These are phyloP conservation scores for Criorhina ranunculi DNA, from an alignment of 2,888 invertebrate species.

Conservation along the genomic window DNA sequence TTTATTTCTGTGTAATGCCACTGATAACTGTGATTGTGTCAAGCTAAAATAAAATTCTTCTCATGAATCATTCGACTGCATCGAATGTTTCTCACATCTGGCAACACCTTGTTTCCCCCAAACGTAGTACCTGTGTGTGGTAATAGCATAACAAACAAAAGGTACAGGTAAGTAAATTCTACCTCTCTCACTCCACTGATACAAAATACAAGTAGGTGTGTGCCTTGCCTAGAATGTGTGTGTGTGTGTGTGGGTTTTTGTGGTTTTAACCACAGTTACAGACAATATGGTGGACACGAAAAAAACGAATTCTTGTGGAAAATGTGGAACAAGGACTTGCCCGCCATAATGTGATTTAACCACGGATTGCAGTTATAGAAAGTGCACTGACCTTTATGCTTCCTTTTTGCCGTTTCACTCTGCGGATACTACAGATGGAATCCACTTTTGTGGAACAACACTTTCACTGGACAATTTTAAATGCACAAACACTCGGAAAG, in stretches of 20 bases:
- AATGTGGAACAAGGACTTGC: slow-evolving; percentile 69
- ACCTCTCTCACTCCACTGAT: slow-evolving; percentile 28
- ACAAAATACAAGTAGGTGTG: not conserved
- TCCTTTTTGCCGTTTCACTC: slow-evolving; percentile 9
- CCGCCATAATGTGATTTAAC: slow-evolving; percentile 36
- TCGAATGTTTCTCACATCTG: slow-evolving; percentile 28
- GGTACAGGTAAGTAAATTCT: slow-evolving; percentile 61
- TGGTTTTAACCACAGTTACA: slow-evolving; percentile 44
- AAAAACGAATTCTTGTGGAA: slow-evolving; percentile 19
- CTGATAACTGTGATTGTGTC: slow-evolving; percentile 13
- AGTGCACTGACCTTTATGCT: slow-evolving; percentile 66
- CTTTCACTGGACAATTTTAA: slow-evolving; percentile 61
- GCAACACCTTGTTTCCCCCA: slow-evolving; percentile 52
- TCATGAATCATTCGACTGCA: slow-evolving; percentile 57
- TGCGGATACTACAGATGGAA: not conserved
- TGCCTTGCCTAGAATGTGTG: no score
- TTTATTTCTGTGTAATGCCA: not conserved
- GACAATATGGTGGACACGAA: slow-evolving; percentile 62
- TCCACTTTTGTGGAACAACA: slow-evolving; percentile 33
- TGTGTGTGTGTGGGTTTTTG: slow-evolving; percentile 34
- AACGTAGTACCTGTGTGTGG: slow-evolving; percentile 58
- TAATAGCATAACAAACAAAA: slow-evolving; percentile 67
- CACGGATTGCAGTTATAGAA: slow-evolving; percentile 26
- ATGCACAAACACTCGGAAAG: slow-evolving; percentile 37
- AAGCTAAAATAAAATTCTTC: not conserved